Conservation (phyloP, 2,797 vertebrate genomes). For the Spizella passerina region DNA sequence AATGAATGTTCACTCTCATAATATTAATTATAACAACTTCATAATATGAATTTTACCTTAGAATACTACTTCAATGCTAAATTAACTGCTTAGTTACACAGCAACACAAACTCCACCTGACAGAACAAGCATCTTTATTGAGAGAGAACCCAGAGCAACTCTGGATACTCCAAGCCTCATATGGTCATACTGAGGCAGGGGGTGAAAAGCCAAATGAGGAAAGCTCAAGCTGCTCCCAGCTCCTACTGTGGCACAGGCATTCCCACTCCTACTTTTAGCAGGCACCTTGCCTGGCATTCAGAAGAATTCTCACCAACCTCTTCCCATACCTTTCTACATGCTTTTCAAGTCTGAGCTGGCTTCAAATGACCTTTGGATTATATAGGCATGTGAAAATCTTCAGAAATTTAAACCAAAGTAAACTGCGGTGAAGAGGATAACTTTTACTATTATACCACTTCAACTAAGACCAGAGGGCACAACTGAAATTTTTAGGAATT, state of each 20-base stretch:
- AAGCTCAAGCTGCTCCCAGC: neutral
- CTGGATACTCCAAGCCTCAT: neutral
- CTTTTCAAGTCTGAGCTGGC: neutral
- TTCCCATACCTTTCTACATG: neutral
- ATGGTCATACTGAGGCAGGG: fast-evolving
- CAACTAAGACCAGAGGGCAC: neutral
- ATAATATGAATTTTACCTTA: neutral
- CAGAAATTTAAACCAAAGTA: neutral
- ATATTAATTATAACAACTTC: neutral
- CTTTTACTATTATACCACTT: neutral
- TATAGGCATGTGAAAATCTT: neutral
- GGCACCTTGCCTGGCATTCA: neutral
- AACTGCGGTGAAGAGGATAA: neutral
- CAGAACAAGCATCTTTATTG: neutral
- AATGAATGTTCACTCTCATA: neutral
- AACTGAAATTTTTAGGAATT: neutral
- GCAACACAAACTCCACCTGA: neutral
- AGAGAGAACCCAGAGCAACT: neutral
- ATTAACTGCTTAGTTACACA: neutral
- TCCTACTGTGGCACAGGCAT: neutral
- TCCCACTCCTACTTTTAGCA: neutral
- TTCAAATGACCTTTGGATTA: neutral
- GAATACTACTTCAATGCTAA: neutral
- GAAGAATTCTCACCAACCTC: neutral
- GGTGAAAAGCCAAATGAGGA: fast-evolving